Conservation (phyloP, 2,113 vertebrate genomes). For the Columbina picui region DNA sequence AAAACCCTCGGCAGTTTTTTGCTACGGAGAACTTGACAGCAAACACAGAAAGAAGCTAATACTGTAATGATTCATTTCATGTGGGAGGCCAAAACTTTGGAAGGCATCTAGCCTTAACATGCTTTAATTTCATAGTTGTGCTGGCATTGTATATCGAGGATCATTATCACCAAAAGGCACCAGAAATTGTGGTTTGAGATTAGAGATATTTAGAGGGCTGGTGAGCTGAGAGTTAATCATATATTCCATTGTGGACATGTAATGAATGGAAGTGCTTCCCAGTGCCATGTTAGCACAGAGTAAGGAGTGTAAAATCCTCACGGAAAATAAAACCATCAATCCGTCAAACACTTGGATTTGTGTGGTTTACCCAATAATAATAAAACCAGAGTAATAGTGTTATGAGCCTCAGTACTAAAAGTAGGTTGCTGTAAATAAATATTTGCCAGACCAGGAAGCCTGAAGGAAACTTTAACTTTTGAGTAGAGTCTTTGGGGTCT, state of each 20-base stretch:
- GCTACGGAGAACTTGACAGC: background rate
- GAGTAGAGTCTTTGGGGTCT: background rate
- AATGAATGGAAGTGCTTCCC: background rate
- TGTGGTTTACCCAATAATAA: background rate
- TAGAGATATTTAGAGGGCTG: background rate
- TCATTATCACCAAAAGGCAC: background rate
- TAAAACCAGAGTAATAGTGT: background rate
- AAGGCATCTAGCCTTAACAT: background rate
- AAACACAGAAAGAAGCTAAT: conserved; percentile 26
- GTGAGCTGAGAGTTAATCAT: background rate
- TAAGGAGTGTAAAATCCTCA: background rate
- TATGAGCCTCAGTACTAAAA: background rate
- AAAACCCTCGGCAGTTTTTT: background rate
- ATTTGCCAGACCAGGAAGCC: background rate
- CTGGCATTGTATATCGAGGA: background rate
- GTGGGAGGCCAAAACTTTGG: background rate
- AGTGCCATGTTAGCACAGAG: background rate
- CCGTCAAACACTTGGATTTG: background rate
- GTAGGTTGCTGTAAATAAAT: conserved; percentile 18
- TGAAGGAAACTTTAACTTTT: background rate
- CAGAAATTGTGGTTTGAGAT: background rate
- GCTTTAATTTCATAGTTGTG: background rate
- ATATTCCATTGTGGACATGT: background rate
- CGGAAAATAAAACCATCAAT: background rate
- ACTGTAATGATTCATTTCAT: conserved; percentile 15